Evolutionary conservation across 2,888 invertebrate species (phyloP), one percentile per base, ranked within the genome.

Genomic region (Ophion ventricosus): DNA sequence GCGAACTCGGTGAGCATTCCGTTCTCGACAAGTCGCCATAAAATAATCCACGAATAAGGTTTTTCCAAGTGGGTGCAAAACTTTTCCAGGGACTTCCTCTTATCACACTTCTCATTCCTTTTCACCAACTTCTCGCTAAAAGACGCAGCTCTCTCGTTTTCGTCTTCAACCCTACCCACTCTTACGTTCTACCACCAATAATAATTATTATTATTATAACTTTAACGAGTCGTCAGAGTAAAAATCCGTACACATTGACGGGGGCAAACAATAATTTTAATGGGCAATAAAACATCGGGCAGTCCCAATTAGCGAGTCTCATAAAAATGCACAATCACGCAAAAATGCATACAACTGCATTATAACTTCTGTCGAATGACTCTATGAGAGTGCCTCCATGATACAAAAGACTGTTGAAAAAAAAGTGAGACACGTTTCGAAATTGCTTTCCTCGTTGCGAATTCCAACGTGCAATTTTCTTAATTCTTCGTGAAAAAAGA

Each of bases 41-140:
- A 89, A 89, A 87, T 87, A 88, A 89, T 90, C 87, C 80, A 59
- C 69, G 78, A 82, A 87, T 87, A 85, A 88, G 85, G 81, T 87
- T 85, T 82, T 87, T 86, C 85, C 84, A 82, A 85, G 67, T 69
- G 23, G 49, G 25, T 59, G 63, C 57, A 67, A 75, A 81, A 76
- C 70, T 70, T n/a, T 64, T 17, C 40, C 5, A 26, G 23, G 14
- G 29, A 25, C 49, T 8, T 11, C 23, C 59, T 23, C 35, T 40
- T 20, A 56, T 23, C 20, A 20, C n/a, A 14, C 17, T 35, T 20
- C 11, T 64, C 29, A 17, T 40, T 29, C 43, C 43, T 3, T 64
- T 40, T 8, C 35, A 40, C 35, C 29, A 29, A 3, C 25, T 54
- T 2, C 20, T 63, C 25, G n/a, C 23, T 49, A 26, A 20, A n/a